Evolutionary conservation across 2,113 vertebrate species (phyloP).

Genomic region (Rostratula benghalensis): DNA sequence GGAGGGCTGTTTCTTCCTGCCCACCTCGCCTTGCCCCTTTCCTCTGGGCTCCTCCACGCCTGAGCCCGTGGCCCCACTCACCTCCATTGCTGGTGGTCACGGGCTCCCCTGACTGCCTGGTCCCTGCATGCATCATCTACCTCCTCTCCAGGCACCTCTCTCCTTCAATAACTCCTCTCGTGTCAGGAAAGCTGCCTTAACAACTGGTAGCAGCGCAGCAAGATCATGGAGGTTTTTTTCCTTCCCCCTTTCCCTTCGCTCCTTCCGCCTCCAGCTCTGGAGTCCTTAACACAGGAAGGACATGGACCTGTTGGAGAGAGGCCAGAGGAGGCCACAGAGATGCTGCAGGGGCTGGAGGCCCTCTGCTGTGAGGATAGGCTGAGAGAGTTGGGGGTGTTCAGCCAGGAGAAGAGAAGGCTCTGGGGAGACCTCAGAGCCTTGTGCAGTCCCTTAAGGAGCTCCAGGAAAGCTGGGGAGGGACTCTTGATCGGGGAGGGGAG

Average conservation of each 20-base stretch:
- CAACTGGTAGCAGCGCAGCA: conserved; percentile 1
- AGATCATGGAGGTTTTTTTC: not conserved
- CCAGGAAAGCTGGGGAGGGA: too few relatives aligned
- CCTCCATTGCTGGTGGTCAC: not conserved
- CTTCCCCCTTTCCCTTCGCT: not conserved
- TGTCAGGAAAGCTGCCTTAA: conserved; percentile 26
- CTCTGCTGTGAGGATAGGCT: too few relatives aligned
- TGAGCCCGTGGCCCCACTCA: accelerated
- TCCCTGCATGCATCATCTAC: not conserved
- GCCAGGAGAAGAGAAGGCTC: too few relatives aligned
- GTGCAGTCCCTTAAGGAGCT: too few relatives aligned
- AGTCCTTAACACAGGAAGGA: too few relatives aligned
- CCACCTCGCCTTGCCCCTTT: not conserved
- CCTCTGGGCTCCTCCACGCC: not conserved
- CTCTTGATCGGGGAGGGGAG: too few relatives aligned
- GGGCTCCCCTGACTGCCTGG: not conserved
- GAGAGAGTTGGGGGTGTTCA: too few relatives aligned
- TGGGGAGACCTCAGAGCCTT: too few relatives aligned
- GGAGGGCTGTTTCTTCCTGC: not conserved
- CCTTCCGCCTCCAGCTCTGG: too few relatives aligned
- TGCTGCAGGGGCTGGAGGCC: too few relatives aligned
- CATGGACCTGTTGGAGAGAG: too few relatives aligned
- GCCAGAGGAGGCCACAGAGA: too few relatives aligned
- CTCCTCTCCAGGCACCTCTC: conserved; percentile 4
- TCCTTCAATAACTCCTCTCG: conserved; percentile 10